A percentile compares a stretch with the other conserved stretches of the same genome.
Evolutionary conservation across 2,113 vertebrate species (phyloP).

Genomic region (Podarcis muralis): DNA sequence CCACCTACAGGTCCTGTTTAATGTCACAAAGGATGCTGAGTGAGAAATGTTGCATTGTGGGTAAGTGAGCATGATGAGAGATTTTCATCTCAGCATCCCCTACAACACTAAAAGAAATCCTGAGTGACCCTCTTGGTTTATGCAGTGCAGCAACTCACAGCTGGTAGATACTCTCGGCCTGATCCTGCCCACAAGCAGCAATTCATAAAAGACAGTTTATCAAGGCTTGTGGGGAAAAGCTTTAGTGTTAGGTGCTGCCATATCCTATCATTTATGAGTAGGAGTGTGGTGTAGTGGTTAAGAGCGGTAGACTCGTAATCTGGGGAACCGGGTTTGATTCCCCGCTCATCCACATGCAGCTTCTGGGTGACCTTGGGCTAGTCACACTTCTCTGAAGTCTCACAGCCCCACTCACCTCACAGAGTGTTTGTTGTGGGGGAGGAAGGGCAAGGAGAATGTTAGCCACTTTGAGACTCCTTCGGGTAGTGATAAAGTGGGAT

Average conservation of each 20-base stretch:
- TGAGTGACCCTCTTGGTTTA: too few species aligned
- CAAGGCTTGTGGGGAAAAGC: background rate
- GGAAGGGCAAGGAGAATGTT: too few species aligned
- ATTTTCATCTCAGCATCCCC: background rate
- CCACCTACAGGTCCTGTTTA: background rate
- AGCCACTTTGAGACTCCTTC: too few species aligned
- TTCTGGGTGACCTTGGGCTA: too few species aligned
- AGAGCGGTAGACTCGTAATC: too few species aligned
- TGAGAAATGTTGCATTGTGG: background rate
- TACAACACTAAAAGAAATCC: background rate
- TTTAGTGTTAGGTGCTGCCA: background rate
- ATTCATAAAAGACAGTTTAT: background rate
- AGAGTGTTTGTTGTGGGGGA: too few species aligned
- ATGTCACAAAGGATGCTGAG: too few species aligned
- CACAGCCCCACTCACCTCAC: too few species aligned
- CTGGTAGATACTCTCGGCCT: background rate
- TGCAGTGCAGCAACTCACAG: background rate
- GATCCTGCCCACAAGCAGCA: background rate
- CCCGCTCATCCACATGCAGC: too few species aligned
- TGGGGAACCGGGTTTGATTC: too few species aligned
- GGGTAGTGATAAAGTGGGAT: too few species aligned
- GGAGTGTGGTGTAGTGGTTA: background rate
- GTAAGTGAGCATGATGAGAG: background rate
- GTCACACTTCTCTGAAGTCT: too few species aligned
- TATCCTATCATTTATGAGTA: background rate